Percentiles rank a stretch among this genome's conserved stretches.
phyloP scores from a whole-genome alignment of 2,888 invertebrate genomes.

The Leptinotarsa juncta region DNA sequence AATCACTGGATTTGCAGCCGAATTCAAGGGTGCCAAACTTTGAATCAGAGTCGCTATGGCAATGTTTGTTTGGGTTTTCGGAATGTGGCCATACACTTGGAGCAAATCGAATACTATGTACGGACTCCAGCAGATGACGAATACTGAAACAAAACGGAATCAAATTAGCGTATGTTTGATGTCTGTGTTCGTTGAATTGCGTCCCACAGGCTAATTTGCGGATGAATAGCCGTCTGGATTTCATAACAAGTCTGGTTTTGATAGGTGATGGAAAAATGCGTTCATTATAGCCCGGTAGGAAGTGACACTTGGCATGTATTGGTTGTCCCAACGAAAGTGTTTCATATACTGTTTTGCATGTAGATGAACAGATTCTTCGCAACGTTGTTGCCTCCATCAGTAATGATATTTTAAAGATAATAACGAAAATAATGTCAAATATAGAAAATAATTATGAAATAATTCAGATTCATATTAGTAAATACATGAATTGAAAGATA shows the following conservation, averaged over 20 bases:
- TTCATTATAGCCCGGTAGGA: too few relatives aligned
- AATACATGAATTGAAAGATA: too few relatives aligned
- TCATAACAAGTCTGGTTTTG: neutral
- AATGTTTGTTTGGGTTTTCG: constrained; percentile 82
- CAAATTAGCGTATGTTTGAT: neutral
- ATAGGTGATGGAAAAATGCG: neutral
- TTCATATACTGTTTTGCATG: too few relatives aligned
- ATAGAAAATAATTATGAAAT: too few relatives aligned
- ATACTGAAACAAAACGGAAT: constrained; percentile 73
- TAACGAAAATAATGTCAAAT: too few relatives aligned
- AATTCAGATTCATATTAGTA: too few relatives aligned
- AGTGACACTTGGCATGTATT: too few relatives aligned
- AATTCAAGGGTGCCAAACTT: constrained; percentile 92
- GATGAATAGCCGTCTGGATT: neutral
- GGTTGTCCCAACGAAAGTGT: too few relatives aligned
- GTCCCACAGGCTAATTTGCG: neutral
- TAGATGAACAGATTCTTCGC: too few relatives aligned
- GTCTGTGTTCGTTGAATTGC: neutral
- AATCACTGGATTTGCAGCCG: constrained; percentile 94
- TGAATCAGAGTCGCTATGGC: constrained; percentile 94
- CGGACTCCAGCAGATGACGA: constrained; percentile 96
- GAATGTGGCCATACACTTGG: constrained; percentile 89
- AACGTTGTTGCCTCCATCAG: too few relatives aligned
- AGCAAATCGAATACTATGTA: constrained; percentile 93
- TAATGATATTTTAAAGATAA: too few relatives aligned